phyloP scores from a whole-genome alignment of 2,113 vertebrate species.

The Plecotus auritus region DNA sequence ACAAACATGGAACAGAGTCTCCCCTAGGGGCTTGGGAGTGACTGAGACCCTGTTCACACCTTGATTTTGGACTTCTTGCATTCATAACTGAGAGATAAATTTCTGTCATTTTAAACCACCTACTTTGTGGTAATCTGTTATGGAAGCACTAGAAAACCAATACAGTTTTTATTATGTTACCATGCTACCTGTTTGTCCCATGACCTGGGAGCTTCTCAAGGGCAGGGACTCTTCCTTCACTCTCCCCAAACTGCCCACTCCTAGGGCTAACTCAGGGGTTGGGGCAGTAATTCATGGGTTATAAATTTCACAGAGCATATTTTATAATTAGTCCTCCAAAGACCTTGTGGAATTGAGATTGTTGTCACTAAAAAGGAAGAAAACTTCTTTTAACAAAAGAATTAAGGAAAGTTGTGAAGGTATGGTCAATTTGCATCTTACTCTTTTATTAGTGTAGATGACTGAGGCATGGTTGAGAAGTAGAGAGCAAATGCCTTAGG shows the following conservation, averaged over 20 bases:
- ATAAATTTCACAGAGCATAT: background rate
- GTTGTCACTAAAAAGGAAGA: conserved; percentile 18
- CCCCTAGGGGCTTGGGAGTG: background rate
- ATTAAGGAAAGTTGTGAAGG: background rate
- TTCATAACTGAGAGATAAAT: background rate
- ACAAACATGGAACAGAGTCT: background rate
- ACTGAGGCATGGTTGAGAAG: background rate
- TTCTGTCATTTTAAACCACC: background rate
- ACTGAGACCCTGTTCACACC: background rate
- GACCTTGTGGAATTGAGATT: background rate
- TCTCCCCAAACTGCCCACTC: background rate
- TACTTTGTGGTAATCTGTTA: background rate
- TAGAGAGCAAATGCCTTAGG: background rate
- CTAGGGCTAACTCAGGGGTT: background rate
- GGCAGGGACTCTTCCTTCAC: background rate
- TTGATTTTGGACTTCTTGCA: background rate
- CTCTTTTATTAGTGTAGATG: too few species aligned
- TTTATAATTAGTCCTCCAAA: background rate
- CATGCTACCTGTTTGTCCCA: background rate
- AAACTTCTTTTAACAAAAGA: background rate
- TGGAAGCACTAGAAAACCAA: background rate
- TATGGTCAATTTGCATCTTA: too few species aligned
- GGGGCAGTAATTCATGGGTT: background rate
- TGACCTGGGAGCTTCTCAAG: background rate
- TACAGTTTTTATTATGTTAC: background rate